Evolutionary conservation across 2,888 invertebrate genomes (phyloP).

Genomic region (Chloroclystis v-ata): DNA sequence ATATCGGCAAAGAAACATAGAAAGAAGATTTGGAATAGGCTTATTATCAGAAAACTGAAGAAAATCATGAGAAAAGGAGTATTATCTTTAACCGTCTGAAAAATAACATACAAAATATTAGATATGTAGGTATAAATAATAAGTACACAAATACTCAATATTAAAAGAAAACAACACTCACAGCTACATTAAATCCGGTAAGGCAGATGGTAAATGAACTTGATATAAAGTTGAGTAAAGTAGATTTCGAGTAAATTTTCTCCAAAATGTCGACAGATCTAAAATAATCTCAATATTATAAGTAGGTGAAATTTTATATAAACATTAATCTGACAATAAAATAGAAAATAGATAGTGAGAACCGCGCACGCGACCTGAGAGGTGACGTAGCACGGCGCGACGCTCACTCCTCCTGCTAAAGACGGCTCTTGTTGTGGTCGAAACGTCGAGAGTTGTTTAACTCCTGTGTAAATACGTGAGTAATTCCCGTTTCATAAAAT

Average conservation of each 20-base stretch:
- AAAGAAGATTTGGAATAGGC: conserved; percentile 51
- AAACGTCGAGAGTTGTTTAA: too few relatives aligned
- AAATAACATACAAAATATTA: conserved; percentile 15
- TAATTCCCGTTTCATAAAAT: too few relatives aligned
- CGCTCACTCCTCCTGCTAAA: too few relatives aligned
- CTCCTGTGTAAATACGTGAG: background rate
- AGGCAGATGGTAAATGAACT: conserved; percentile 55
- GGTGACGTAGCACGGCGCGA: too few relatives aligned
- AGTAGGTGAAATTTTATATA: too few relatives aligned
- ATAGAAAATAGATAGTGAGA: too few relatives aligned
- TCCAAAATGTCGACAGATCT: conserved; percentile 45
- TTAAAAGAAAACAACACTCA: too few relatives aligned
- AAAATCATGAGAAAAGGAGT: conserved; percentile 37
- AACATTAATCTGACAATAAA: too few relatives aligned
- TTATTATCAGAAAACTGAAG: conserved; percentile 43
- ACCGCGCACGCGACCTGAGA: too few relatives aligned
- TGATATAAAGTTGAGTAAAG: conserved; percentile 46
- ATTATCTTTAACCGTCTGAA: conserved; percentile 45
- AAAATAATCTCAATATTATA: conserved; percentile 7
- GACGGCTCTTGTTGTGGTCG: too few relatives aligned
- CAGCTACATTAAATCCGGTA: conserved; percentile 54
- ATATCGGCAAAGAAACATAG: conserved; percentile 57
- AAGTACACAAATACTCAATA: too few relatives aligned
- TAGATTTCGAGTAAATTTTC: conserved; percentile 43
- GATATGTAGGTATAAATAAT: too few relatives aligned